Percentiles rank a stretch among this genome's conserved stretches.
These are phyloP conservation scores for Carollia perspicillata DNA, from an alignment of 2,113 vertebrate genomes.

Conservation along the genomic window DNA sequence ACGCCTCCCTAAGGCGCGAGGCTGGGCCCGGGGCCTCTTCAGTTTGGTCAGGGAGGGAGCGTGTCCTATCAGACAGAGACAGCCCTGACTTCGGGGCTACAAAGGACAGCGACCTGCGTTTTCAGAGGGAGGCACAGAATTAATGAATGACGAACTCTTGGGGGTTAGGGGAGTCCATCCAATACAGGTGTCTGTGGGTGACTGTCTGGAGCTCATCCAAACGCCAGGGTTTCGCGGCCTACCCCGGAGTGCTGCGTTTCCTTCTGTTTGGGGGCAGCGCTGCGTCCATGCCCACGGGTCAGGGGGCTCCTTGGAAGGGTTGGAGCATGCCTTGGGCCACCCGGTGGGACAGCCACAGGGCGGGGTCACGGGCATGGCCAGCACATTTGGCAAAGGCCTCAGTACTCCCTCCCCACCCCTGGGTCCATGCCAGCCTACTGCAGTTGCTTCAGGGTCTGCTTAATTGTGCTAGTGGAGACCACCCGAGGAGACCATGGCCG, in stretches of 20 bases:
- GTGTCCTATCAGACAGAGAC: not conserved
- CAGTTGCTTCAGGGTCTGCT: not conserved
- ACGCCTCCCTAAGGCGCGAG: no score
- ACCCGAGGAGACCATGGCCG: accelerated
- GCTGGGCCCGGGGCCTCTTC: not conserved
- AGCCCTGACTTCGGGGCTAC: not conserved
- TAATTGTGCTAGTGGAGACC: not conserved
- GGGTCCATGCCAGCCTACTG: not conserved
- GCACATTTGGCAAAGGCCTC: not conserved
- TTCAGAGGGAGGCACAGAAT: not conserved
- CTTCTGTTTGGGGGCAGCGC: not conserved
- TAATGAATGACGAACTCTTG: not conserved
- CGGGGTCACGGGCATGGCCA: not conserved
- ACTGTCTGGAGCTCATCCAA: not conserved
- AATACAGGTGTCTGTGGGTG: not conserved
- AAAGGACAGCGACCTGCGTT: not conserved
- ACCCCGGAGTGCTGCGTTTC: not conserved
- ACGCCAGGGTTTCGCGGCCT: not conserved
- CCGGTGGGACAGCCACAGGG: not conserved
- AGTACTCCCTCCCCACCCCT: not conserved
- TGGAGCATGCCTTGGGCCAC: not conserved
- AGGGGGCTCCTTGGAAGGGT: not conserved
- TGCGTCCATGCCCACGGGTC: not conserved
- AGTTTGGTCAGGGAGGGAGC: not conserved
- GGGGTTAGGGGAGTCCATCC: not conserved